Evolutionary conservation across 2,888 invertebrate genomes (phyloP).

Genomic region (Gortyna flavago): DNA sequence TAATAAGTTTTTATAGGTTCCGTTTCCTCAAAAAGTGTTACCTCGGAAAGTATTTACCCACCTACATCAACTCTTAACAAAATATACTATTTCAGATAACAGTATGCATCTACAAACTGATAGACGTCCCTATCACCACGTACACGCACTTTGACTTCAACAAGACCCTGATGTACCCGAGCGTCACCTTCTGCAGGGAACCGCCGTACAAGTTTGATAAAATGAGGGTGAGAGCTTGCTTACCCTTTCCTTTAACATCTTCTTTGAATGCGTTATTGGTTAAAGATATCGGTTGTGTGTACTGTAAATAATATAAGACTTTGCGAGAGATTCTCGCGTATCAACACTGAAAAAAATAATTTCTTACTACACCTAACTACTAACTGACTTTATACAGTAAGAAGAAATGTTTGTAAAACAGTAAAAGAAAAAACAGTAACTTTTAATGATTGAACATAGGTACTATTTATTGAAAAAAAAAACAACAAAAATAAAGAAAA

Average conservation of each 20-base stretch:
- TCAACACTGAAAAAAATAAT: too few species aligned
- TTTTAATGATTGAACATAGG: too few species aligned
- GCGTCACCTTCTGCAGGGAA: slow-evolving; percentile 92
- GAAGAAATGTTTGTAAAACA: too few species aligned
- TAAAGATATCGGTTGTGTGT: neutral
- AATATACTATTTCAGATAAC: slow-evolving; percentile 82
- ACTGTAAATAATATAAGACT: neutral
- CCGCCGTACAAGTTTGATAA: slow-evolving; percentile 91
- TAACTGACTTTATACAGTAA: too few species aligned
- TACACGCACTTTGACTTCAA: slow-evolving; percentile 92
- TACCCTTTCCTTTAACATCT: neutral
- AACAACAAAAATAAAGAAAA: too few species aligned
- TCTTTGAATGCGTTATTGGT: neutral
- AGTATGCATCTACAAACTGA: slow-evolving; percentile 90
- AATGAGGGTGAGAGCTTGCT: slow-evolving; percentile 84
- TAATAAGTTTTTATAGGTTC: neutral
- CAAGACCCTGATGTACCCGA: slow-evolving; percentile 92
- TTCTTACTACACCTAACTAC: too few species aligned
- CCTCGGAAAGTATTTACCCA: too few species aligned
- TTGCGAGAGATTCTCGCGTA: neutral
- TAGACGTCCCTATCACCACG: slow-evolving; percentile 91
- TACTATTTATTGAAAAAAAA: too few species aligned
- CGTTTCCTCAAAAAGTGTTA: neutral
- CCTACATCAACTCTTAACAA: neutral
- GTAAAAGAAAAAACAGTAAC: too few species aligned